These are phyloP conservation scores for Aphelinus certus DNA, from an alignment of 1,140 invertebrate species.

Conservation along the genomic window DNA sequence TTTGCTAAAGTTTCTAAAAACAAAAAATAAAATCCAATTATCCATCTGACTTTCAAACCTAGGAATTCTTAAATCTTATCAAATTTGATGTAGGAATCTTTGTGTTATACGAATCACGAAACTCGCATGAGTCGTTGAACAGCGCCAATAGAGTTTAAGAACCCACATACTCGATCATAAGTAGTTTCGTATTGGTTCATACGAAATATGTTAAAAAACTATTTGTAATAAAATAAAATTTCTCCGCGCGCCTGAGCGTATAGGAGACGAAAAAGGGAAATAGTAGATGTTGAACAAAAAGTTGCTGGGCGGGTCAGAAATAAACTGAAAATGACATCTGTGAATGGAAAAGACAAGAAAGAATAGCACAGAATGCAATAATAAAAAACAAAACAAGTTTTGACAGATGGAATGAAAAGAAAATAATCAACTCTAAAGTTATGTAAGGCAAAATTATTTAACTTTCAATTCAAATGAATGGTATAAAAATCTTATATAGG, in stretches of 20 bases:
- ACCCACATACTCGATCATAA: slow-evolving; percentile 46
- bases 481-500: slow-evolving; percentile 37
- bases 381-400: slow-evolving; percentile 34
- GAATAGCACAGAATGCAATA: not conserved
- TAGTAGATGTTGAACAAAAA: not conserved
- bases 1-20: too few species aligned
- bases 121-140: not conserved
- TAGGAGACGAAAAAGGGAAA: not conserved
- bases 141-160: slow-evolving; percentile 37
- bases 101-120: too few species aligned
- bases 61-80: slow-evolving; percentile 21
- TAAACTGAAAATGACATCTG: not conserved
- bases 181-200: slow-evolving; percentile 59
- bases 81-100: not conserved
- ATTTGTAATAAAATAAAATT: slow-evolving; percentile 35
- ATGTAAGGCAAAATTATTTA: slow-evolving; percentile 22
- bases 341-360: not conserved
- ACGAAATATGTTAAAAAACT: slow-evolving; percentile 46
- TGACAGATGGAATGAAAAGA: slow-evolving; percentile 16
- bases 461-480: slow-evolving; percentile 38
- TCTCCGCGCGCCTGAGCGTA: slow-evolving; percentile 28
- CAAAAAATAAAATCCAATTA: too few species aligned
- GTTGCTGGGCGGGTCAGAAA: not conserved
- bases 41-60: slow-evolving; percentile 7
- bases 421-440: not conserved